These are phyloP conservation scores for Apotomis turbidana DNA, from an alignment of 2,888 invertebrate genomes.

Conservation along the genomic window DNA sequence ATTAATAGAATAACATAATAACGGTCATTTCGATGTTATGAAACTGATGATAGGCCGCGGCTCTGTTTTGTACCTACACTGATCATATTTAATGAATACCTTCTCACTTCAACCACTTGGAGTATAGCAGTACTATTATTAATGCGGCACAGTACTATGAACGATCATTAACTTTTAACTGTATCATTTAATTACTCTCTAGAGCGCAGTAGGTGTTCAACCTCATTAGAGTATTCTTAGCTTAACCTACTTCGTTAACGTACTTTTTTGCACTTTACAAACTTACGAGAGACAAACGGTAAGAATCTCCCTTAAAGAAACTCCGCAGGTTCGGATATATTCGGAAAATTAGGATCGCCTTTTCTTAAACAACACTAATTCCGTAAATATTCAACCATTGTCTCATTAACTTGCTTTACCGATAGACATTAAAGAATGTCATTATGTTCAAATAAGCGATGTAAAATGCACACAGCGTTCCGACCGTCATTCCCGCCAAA, in stretches of 20 bases:
- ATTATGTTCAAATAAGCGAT: slow-evolving; percentile 32
- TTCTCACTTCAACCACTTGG: too few relatives aligned
- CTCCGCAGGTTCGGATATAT: background rate
- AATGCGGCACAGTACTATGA: too few relatives aligned
- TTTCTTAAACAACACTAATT: slow-evolving; percentile 7
- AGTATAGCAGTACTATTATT: too few relatives aligned
- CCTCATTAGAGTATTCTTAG: slow-evolving; percentile 13
- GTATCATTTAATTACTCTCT: slow-evolving; percentile 3
- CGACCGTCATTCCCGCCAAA: slow-evolving; percentile 28
- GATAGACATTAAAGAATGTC: slow-evolving; percentile 20
- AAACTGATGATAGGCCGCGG: background rate
- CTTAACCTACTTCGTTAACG: slow-evolving; percentile 9
- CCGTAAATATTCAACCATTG: slow-evolving; percentile 19
- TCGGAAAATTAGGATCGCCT: slow-evolving; percentile 4
- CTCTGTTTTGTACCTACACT: background rate
- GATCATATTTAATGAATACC: too few relatives aligned
- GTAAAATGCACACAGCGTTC: slow-evolving; percentile 25
- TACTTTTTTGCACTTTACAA: background rate
- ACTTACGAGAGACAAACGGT: background rate
- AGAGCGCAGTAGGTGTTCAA: slow-evolving; percentile 13
- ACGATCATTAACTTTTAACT: too few relatives aligned
- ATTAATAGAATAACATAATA: slow-evolving; percentile 1
- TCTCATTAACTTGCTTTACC: slow-evolving; percentile 28
- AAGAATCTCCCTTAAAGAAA: background rate
- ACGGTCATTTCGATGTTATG: slow-evolving; percentile 10